These are phyloP conservation scores for Monodelphis domestica DNA, from an alignment of 2,797 vertebrate species.

Conservation along the genomic window DNA sequence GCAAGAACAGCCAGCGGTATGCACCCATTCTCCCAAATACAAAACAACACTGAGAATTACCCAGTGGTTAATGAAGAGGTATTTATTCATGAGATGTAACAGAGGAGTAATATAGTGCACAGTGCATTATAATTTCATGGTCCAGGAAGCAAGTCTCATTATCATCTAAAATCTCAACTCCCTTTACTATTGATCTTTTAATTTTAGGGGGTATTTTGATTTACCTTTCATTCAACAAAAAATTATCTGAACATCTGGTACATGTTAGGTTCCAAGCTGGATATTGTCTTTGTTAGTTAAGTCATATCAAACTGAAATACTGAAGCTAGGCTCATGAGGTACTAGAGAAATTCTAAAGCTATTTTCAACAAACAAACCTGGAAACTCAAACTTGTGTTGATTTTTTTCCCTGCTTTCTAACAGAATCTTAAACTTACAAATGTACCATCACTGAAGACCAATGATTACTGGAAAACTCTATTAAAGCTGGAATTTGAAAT, in stretches of 20 bases:
- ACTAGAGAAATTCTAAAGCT: constrained; percentile 8
- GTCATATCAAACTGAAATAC: neutral
- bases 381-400: neutral
- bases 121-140: constrained; percentile 7
- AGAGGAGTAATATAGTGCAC: neutral
- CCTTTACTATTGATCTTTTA: constrained; percentile 14
- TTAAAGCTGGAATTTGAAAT: neutral
- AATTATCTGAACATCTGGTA: neutral
- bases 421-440: constrained; percentile 19
- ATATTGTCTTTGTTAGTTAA: neutral
- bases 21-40: constrained; percentile 26
- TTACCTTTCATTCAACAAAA: neutral
- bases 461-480: constrained; percentile 19
- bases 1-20: constrained; percentile 8
- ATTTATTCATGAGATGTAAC: constrained; percentile 19
- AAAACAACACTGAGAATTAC: constrained; percentile 1
- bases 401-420: constrained; percentile 27
- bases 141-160: neutral
- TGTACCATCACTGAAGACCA: neutral
- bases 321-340: neutral
- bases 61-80: constrained; percentile 13
- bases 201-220: neutral
- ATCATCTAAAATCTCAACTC: neutral
- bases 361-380: neutral
- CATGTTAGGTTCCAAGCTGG: neutral